Conservation (phyloP, 2,113 vertebrate species). For the Upupa epops region DNA sequence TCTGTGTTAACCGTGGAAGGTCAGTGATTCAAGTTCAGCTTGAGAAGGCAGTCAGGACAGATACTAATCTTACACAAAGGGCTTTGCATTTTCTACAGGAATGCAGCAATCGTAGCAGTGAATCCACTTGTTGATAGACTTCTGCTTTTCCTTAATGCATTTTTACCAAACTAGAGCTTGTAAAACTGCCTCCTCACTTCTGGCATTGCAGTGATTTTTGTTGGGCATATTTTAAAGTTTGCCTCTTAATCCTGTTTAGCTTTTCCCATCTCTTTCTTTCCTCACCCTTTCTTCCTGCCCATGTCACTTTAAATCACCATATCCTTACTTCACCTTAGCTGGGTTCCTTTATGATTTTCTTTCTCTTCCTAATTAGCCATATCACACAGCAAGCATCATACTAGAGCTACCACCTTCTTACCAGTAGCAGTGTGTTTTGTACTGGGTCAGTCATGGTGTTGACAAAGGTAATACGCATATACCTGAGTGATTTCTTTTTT, state of each 20-base stretch:
- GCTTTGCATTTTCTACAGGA: slow-evolving; percentile 72
- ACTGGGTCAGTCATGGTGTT: slow-evolving; percentile 11
- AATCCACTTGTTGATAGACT: background rate
- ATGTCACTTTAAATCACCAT: background rate
- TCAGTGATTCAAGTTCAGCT: slow-evolving; percentile 62
- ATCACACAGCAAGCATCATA: background rate
- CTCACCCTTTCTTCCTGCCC: background rate
- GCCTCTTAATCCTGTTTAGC: background rate
- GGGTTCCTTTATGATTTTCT: slow-evolving; percentile 5
- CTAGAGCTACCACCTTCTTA: background rate
- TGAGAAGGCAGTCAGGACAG: slow-evolving; percentile 50
- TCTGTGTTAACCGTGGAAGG: slow-evolving; percentile 60
- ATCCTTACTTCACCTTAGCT: no score
- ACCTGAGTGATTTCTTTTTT: slow-evolving; percentile 79
- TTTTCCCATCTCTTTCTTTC: background rate
- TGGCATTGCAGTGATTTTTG: background rate
- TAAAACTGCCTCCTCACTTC: background rate
- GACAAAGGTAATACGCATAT: slow-evolving; percentile 73
- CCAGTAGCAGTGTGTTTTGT: slow-evolving; percentile 4
- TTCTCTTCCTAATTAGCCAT: background rate
- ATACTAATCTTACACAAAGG: slow-evolving; percentile 64
- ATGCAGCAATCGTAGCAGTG: slow-evolving; percentile 41
- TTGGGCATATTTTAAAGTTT: background rate
- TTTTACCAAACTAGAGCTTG: background rate
- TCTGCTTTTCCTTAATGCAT: background rate